phyloP scores from a whole-genome alignment of 1,140 invertebrate species.

The Dreissena polymorpha region DNA sequence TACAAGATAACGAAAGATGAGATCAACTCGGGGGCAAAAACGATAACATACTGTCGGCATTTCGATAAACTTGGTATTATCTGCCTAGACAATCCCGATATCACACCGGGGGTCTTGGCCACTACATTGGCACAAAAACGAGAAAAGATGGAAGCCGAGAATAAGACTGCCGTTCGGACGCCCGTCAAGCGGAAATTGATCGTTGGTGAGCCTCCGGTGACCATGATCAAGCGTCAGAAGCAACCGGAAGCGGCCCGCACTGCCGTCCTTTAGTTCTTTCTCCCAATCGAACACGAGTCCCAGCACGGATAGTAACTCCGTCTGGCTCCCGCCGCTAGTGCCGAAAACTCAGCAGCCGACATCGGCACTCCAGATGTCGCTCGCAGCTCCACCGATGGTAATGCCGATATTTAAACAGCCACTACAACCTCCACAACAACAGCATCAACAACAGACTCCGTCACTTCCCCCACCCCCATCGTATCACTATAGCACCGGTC shows the following conservation, averaged over 20 bases:
- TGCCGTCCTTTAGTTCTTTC: neutral
- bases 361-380: neutral
- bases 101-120: constrained; percentile 32
- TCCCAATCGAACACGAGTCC: neutral
- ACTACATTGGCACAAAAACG: constrained; percentile 15
- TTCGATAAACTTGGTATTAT: constrained; percentile 52
- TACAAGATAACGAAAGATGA: constrained; percentile 56
- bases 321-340: neutral
- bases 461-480: neutral
- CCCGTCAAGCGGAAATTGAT: constrained; percentile 35
- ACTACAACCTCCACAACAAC: neutral
- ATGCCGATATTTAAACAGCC: no score
- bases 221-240: constrained; percentile 1
- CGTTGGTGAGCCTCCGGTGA: constrained; percentile 14
- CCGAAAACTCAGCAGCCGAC: neutral
- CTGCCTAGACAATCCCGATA: constrained; percentile 22
- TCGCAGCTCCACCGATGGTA: neutral
- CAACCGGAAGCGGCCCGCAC: neutral
- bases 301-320: neutral
- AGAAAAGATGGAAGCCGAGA: neutral
- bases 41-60: constrained; percentile 50
- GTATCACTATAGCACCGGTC: neutral
- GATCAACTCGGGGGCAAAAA: constrained; percentile 3
- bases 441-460: neutral
- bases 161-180: neutral